These are phyloP conservation scores for Brachyrhaphis roseni DNA, from an alignment of 2,797 vertebrate genomes.

Conservation along the genomic window DNA sequence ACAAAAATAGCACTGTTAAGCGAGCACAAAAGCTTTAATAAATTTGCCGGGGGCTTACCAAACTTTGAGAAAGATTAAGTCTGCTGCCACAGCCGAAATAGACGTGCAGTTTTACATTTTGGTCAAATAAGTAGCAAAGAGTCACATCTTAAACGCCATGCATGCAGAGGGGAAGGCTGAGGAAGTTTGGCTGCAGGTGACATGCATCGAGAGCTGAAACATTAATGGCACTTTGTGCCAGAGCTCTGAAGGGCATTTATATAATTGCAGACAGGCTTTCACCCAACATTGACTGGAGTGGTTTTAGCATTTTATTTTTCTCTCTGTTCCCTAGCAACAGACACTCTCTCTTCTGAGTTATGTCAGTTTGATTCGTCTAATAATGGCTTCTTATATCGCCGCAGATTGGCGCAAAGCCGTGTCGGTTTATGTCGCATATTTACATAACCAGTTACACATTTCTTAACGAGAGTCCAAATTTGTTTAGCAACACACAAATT, in stretches of 20 bases:
- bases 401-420: conserved; percentile 30
- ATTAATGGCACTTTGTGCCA: conserved; percentile 70
- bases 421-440: conserved; percentile 16
- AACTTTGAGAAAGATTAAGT: conserved; percentile 34
- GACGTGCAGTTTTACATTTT: neutral
- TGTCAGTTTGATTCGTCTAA: conserved; percentile 73
- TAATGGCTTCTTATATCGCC: conserved; percentile 63
- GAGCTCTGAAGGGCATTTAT: conserved; percentile 79
- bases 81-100: conserved; percentile 2
- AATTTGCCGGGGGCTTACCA: conserved; percentile 10
- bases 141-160: neutral
- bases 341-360: conserved; percentile 74
- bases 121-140: neutral
- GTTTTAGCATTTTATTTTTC: conserved; percentile 81
- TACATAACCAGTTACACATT: conserved; percentile 15
- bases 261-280: conserved; percentile 82
- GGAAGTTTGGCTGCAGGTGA: conserved; percentile 54
- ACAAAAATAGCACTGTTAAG: conserved; percentile 56
- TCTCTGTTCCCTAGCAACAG: conserved; percentile 85
- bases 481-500: neutral
- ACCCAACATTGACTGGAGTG: conserved; percentile 77
- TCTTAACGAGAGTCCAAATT: neutral
- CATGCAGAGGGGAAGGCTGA: conserved; percentile 15
- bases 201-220: conserved; percentile 56
- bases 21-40: conserved; percentile 22